Conservation (phyloP, 2,797 vertebrate genomes). For the Xenops minutus region DNA sequence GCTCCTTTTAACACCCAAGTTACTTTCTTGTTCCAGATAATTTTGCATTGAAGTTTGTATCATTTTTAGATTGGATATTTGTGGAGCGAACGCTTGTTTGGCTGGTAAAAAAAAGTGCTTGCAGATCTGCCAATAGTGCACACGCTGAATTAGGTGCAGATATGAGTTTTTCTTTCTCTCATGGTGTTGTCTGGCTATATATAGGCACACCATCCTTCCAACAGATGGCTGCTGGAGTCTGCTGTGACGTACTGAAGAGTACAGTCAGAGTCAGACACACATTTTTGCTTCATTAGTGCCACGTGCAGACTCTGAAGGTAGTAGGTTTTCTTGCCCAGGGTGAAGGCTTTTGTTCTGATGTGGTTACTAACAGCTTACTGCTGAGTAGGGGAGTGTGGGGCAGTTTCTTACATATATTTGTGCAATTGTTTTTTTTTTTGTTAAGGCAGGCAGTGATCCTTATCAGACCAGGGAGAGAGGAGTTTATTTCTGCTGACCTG, state of each 20-base stretch:
- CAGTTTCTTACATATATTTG: not conserved
- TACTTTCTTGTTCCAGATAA: slow-evolving; percentile 17
- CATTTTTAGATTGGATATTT: slow-evolving; percentile 30
- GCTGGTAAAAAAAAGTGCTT: not conserved
- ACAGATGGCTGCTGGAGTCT: slow-evolving; percentile 7
- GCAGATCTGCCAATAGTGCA: slow-evolving; percentile 6
- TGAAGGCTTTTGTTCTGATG: not conserved
- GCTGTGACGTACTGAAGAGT: not conserved
- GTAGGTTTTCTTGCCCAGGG: not conserved
- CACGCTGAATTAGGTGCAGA: slow-evolving; percentile 43
- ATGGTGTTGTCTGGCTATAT: not conserved
- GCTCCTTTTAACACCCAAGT: slow-evolving; percentile 10
- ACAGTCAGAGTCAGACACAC: not conserved
- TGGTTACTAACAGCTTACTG: not conserved
- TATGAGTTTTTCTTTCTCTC: not conserved
- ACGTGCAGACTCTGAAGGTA: not conserved
- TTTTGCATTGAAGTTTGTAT: slow-evolving; percentile 33
- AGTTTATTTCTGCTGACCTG: slow-evolving; percentile 34
- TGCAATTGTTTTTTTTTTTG: not conserved
- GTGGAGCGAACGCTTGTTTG: not conserved
- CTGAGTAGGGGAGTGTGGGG: not conserved
- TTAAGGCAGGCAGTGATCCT: not conserved
- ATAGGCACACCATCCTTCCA: slow-evolving; percentile 26
- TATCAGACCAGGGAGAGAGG: not conserved
- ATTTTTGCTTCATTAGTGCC: slow-evolving; percentile 17